Conservation (phyloP, 2,888 invertebrate species). For the Habroteleia sp. region DNA sequence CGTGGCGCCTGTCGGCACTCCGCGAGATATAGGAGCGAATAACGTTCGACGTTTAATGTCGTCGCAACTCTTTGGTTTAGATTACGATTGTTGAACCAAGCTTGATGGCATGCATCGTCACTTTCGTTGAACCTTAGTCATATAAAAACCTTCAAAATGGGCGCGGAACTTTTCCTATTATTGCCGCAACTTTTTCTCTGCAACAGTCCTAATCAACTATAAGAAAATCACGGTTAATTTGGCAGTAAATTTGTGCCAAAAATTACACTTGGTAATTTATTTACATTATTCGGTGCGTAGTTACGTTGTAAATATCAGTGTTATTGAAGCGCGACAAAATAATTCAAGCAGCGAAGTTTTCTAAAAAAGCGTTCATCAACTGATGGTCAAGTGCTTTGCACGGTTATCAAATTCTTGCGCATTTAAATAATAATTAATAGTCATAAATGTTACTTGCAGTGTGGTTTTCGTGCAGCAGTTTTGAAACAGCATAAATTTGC, state of each 20-base stretch:
- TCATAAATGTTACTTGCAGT: conserved; percentile 37
- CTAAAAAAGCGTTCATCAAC: background rate
- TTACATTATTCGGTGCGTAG: too few species aligned
- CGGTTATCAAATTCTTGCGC: conserved; percentile 32
- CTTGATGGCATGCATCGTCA: conserved; percentile 58
- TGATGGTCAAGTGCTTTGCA: conserved; percentile 3
- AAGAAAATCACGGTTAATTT: too few species aligned
- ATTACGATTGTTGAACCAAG: conserved; percentile 60
- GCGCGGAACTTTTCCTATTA: background rate
- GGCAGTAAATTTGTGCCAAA: too few species aligned
- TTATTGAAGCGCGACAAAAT: too few species aligned
- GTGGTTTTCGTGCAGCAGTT: conserved; percentile 38
- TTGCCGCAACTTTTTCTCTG: background rate
- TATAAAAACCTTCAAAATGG: conserved; percentile 26
- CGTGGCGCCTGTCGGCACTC: conserved; percentile 64
- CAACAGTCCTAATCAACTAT: too few species aligned
- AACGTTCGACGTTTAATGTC: conserved; percentile 78
- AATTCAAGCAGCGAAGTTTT: too few species aligned
- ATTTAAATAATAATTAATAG: conserved; percentile 47
- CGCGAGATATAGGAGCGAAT: conserved; percentile 70
- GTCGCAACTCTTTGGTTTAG: conserved; percentile 66
- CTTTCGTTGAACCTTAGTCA: conserved; percentile 44
- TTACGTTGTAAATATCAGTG: too few species aligned
- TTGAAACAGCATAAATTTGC: conserved; percentile 56
- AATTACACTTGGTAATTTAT: too few species aligned